A percentile compares a stretch with the other conserved stretches of the same genome.
These are phyloP conservation scores for Phalloptychus januarius DNA, from an alignment of 2,797 vertebrate species.

Conservation along the genomic window DNA sequence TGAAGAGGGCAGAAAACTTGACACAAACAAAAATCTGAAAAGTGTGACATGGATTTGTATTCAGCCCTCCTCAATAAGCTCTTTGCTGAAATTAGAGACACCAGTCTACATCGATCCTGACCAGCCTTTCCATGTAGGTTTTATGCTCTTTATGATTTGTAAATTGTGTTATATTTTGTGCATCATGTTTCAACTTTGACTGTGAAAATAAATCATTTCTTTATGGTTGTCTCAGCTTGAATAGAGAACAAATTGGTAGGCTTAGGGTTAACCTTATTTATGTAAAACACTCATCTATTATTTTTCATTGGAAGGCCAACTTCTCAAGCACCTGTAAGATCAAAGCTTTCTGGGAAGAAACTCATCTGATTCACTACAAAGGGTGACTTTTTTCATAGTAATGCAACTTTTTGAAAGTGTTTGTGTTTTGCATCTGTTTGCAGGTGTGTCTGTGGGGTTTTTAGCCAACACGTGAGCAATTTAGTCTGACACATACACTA, in stretches of 20 bases:
- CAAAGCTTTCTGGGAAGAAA: not conserved
- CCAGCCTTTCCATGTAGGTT: not conserved
- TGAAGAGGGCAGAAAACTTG: too few species aligned
- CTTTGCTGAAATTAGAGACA: not conserved
- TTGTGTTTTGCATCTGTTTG: conserved; percentile 26
- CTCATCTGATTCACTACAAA: not conserved
- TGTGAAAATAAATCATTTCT: not conserved
- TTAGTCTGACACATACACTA: conserved; percentile 28
- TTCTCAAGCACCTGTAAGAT: too few species aligned
- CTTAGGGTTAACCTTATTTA: too few species aligned
- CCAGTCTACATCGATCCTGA: not conserved
- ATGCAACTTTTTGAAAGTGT: conserved; percentile 20
- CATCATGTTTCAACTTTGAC: not conserved
- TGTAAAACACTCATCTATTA: not conserved
- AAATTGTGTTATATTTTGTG: not conserved
- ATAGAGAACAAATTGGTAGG: not conserved
- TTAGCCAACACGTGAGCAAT: conserved; percentile 42
- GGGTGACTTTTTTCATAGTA: conserved; percentile 2
- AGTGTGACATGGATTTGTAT: not conserved
- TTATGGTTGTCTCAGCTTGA: not conserved
- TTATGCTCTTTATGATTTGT: not conserved
- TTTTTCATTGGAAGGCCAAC: too few species aligned
- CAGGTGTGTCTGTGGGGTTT: conserved; percentile 55
- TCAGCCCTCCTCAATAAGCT: not conserved
- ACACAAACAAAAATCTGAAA: not conserved